phyloP scores from a whole-genome alignment of 2,113 vertebrate genomes.

The Tupaia tana region DNA sequence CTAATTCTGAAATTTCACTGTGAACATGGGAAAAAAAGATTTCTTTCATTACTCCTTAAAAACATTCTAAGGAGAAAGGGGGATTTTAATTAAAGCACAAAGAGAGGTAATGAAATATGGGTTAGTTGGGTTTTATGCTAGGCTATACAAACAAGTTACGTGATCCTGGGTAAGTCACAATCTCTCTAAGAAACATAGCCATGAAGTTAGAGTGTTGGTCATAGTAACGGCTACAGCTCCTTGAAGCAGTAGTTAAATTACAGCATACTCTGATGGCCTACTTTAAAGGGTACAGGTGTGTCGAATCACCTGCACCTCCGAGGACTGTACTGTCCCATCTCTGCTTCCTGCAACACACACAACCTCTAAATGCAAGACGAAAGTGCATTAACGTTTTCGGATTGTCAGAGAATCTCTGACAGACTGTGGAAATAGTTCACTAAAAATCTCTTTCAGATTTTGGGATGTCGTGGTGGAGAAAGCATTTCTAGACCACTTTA shows the following conservation, averaged over 20 bases:
- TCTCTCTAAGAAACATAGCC: not conserved
- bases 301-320: not conserved
- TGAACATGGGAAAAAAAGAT: not conserved
- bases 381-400: not conserved
- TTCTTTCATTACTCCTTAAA: constrained; percentile 17
- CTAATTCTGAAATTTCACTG: not conserved
- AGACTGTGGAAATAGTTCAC: not conserved
- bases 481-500: constrained; percentile 18
- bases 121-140: not conserved
- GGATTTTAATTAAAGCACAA: constrained; percentile 36
- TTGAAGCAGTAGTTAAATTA: not conserved
- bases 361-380: not conserved
- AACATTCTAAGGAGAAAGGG: constrained; percentile 2
- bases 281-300: not conserved
- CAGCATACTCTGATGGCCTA: not conserved
- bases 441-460: not conserved
- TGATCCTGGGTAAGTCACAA: not conserved
- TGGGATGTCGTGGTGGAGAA: not conserved
- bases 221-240: not conserved
- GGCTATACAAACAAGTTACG: not conserved
- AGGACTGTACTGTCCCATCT: not conserved
- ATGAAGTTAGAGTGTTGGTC: not conserved
- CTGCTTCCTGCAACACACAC: not conserved
- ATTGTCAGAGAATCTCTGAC: not conserved
- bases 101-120: constrained; percentile 19